Evolutionary conservation across 1,140 invertebrate genomes (phyloP).

Genomic region (Panonychus citri): DNA sequence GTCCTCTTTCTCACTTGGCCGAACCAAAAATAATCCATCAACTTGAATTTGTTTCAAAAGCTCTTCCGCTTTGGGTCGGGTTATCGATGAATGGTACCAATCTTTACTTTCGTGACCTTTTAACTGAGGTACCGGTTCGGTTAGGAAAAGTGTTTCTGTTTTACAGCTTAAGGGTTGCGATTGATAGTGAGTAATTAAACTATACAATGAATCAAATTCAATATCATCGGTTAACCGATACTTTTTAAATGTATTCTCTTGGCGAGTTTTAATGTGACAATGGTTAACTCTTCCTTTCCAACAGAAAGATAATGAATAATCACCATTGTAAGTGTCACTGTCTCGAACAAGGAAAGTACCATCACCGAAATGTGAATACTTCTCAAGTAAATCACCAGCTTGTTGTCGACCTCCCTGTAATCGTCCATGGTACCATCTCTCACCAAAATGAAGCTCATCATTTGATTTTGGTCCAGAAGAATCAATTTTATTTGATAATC

Average conservation of each 20-base stretch:
- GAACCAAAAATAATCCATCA: constrained; percentile 76
- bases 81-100: constrained; percentile 69
- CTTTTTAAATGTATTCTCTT: constrained; percentile 62
- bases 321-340: constrained; percentile 85
- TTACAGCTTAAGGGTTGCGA: constrained; percentile 59
- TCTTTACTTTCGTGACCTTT: constrained; percentile 73
- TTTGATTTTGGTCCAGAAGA: neutral
- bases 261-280: constrained; percentile 65
- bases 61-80: constrained; percentile 57
- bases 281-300: constrained; percentile 68
- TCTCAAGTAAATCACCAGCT: constrained; percentile 45
- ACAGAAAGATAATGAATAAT: constrained; percentile 86
- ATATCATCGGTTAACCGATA: constrained; percentile 73
- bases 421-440: constrained; percentile 70
- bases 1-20: constrained; percentile 58
- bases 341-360: constrained; percentile 84
- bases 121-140: constrained; percentile 78
- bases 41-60: constrained; percentile 50
- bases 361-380: constrained; percentile 65
- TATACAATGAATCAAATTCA: constrained; percentile 76
- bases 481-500: constrained; percentile 19
- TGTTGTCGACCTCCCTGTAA: constrained; percentile 30
- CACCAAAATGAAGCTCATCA: constrained; percentile 72
- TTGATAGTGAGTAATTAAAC: constrained; percentile 70
- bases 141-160: constrained; percentile 63